phyloP scores from a whole-genome alignment of 2,888 invertebrate genomes.

The Dromius quadrimaculatus region DNA sequence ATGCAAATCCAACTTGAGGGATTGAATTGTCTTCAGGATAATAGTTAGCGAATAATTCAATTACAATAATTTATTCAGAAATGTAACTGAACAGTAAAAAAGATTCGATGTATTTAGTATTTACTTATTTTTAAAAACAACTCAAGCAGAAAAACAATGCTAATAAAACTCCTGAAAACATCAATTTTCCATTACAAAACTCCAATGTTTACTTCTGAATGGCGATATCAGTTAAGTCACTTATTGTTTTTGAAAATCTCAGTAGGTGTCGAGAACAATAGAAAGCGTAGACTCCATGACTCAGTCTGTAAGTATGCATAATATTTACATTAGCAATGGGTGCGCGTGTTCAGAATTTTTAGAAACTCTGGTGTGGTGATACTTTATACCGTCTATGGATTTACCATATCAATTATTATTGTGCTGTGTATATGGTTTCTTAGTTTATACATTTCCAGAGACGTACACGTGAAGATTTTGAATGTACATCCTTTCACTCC shows the following conservation, averaged over 20 bases:
- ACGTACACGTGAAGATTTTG: neutral
- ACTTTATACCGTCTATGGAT: constrained; percentile 16
- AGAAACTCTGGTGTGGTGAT: constrained; percentile 19
- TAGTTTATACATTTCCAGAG: neutral
- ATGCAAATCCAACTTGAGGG: too few species aligned
- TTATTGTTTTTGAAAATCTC: constrained; percentile 30
- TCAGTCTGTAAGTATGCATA: constrained; percentile 36
- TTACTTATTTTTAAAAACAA: too few species aligned
- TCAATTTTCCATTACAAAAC: too few species aligned
- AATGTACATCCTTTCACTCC: too few species aligned
- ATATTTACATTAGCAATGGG: constrained; percentile 38
- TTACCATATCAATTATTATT: constrained; percentile 14
- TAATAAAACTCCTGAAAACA: too few species aligned
- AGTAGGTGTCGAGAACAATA: constrained; percentile 46
- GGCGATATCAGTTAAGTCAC: constrained; percentile 4
- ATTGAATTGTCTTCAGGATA: too few species aligned
- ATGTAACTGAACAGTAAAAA: too few species aligned
- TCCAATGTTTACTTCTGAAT: too few species aligned
- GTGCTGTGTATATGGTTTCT: constrained; percentile 4
- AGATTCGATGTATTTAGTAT: too few species aligned
- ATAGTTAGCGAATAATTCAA: too few species aligned
- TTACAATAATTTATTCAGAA: too few species aligned
- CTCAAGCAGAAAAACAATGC: too few species aligned
- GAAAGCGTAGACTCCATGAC: constrained; percentile 38
- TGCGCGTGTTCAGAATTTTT: constrained; percentile 24